Evolutionary conservation across 2,888 invertebrate genomes (phyloP).

Genomic region (Actias luna): DNA sequence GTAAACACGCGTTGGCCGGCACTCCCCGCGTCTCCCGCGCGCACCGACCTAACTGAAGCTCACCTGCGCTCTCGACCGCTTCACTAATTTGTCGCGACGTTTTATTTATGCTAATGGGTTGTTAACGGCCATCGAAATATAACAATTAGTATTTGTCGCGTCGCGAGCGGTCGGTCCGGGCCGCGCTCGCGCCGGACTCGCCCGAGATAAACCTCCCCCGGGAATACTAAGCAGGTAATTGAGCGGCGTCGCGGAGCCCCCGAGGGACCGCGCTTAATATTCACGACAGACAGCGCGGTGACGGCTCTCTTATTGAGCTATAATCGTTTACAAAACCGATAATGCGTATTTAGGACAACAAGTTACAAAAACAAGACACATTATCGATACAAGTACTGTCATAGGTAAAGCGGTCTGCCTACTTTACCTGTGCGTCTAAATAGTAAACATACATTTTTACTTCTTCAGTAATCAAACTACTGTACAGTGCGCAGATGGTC

Average conservation of each 20-base stretch:
- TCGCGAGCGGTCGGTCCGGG: constrained; percentile 17
- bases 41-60: constrained; percentile 26
- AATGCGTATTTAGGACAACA: neutral
- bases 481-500: too few relatives aligned
- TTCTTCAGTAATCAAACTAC: too few relatives aligned
- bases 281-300: constrained; percentile 6
- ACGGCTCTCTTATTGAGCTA: constrained; percentile 3
- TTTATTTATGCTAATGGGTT: constrained; percentile 73
- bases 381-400: neutral
- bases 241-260: neutral
- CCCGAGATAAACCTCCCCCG: constrained; percentile 13
- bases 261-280: neutral
- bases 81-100: constrained; percentile 58
- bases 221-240: neutral
- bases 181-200: constrained; percentile 20
- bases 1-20: constrained; percentile 56
- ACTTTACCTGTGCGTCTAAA: too few relatives aligned
- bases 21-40: constrained; percentile 29
- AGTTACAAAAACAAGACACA: constrained; percentile 6
- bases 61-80: constrained; percentile 1
- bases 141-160: constrained; percentile 46
- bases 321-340: neutral
- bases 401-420: neutral
- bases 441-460: too few relatives aligned
- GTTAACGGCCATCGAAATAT: constrained; percentile 59